Evolutionary conservation across 2,113 vertebrate species (phyloP).

Genomic region (Oxygymnocypris stewartii): DNA sequence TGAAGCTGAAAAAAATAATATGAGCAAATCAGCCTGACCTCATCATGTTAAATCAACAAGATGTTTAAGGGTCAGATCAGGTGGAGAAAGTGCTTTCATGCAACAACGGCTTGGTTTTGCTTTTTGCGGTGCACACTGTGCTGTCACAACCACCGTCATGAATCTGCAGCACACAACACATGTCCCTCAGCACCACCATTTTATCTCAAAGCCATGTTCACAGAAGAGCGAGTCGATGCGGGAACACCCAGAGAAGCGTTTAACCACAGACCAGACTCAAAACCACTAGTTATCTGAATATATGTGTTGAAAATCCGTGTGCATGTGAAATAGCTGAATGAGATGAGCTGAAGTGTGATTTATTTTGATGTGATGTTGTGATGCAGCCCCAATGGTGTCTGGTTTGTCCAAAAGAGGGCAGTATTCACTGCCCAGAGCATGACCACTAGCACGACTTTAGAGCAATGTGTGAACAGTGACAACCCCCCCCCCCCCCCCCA

Average conservation of each 20-base stretch:
- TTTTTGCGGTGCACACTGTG: background rate
- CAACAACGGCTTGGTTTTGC: background rate
- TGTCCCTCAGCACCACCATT: constrained; percentile 54
- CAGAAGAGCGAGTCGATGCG: constrained; percentile 4
- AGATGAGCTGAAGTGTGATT: background rate
- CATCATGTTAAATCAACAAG: constrained; percentile 6
- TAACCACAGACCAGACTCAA: background rate
- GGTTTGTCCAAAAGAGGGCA: constrained; percentile 75
- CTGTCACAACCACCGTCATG: background rate
- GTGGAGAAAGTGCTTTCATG: background rate
- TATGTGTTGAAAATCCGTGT: background rate
- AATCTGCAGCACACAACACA: background rate
- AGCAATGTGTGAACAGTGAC: constrained; percentile 63
- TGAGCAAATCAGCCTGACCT: constrained; percentile 15
- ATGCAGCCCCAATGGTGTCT: background rate
- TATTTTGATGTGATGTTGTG: background rate
- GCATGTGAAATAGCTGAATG: background rate
- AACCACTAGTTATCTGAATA: background rate
- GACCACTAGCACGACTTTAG: constrained; percentile 57
- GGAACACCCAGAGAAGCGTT: background rate
- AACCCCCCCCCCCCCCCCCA: too few species aligned
- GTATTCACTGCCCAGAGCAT: constrained; percentile 71
- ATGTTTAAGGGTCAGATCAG: background rate
- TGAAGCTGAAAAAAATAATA: background rate
- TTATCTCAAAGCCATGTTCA: constrained; percentile 41